phyloP scores from a whole-genome alignment of 1,140 invertebrate species.

The Tetramorium alpestre region DNA sequence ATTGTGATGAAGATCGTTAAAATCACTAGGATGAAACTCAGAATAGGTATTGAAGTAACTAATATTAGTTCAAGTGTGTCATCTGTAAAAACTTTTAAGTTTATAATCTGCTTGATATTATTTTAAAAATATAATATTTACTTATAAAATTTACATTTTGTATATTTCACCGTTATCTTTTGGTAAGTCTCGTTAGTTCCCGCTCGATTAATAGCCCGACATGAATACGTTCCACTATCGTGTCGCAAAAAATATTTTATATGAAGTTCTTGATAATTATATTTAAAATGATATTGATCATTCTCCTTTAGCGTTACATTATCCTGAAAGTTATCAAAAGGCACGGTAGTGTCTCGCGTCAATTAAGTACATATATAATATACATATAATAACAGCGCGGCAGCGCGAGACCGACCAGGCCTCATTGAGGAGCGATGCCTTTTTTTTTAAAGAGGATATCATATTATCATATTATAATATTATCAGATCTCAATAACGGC shows the following conservation, averaged over 20 bases:
- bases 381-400: no score
- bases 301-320: conserved; percentile 61
- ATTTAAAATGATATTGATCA: conserved; percentile 75
- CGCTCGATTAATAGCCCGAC: conserved; percentile 80
- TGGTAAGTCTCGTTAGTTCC: conserved; percentile 74
- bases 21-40: conserved; percentile 83
- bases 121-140: neutral
- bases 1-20: conserved; percentile 86
- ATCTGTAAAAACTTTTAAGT: conserved; percentile 66
- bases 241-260: conserved; percentile 80
- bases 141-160: conserved; percentile 25
- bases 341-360: no score
- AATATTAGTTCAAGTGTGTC: conserved; percentile 79
- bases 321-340: conserved; percentile 67
- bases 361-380: no score
- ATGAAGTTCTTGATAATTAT: conserved; percentile 78
- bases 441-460: no score
- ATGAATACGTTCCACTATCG: conserved; percentile 83
- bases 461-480: no score
- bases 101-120: neutral
- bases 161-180: conserved; percentile 80
- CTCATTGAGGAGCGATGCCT: no score
- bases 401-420: no score
- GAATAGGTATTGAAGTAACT: conserved; percentile 44
- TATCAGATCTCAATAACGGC: no score